Percentiles rank a stretch among this genome's conserved stretches.
phyloP scores from a whole-genome alignment of 2,888 invertebrate genomes.

The Thymelicus lineola region DNA sequence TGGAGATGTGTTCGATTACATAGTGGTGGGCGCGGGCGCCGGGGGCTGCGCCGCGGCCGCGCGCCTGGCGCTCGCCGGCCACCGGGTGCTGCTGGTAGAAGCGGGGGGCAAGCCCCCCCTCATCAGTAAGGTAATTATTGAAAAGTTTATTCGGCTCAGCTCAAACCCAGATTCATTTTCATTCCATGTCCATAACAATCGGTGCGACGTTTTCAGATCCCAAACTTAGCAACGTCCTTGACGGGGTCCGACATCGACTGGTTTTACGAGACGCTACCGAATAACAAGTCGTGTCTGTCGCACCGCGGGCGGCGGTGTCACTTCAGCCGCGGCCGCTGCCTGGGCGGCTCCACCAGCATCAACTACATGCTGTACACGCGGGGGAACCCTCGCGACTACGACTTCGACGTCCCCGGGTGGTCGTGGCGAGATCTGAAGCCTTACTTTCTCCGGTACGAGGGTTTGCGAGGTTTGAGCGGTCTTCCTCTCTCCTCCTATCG shows the following conservation, averaged over 20 bases:
- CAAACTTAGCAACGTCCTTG: slow-evolving; percentile 50
- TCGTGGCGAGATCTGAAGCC: slow-evolving; percentile 61
- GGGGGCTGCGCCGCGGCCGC: slow-evolving; percentile 60
- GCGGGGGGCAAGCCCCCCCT: slow-evolving; percentile 53
- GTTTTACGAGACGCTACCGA: slow-evolving; percentile 60
- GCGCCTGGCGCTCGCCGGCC: slow-evolving; percentile 59
- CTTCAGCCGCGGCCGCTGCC: slow-evolving; percentile 62
- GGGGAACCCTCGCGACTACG: slow-evolving; percentile 61
- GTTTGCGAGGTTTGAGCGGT: slow-evolving; percentile 51
- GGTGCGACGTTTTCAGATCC: slow-evolving; percentile 52
- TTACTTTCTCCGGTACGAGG: slow-evolving; percentile 65
- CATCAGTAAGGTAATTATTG: slow-evolving; percentile 5
- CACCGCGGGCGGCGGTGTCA: slow-evolving; percentile 53
- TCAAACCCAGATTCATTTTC: too few species aligned
- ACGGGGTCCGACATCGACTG: slow-evolving; percentile 59
- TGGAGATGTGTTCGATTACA: slow-evolving; percentile 71
- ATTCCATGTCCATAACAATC: too few species aligned
- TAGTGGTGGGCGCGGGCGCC: slow-evolving; percentile 80
- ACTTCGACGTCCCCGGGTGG: slow-evolving; percentile 60
- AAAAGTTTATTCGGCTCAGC: neutral
- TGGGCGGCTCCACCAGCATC: slow-evolving; percentile 70
- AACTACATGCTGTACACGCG: slow-evolving; percentile 71
- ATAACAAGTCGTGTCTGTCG: slow-evolving; percentile 63
- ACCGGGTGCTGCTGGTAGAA: slow-evolving; percentile 60
- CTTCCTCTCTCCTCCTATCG: slow-evolving; percentile 58